Conservation (phyloP, 1,140 invertebrate genomes). For the Drosophila saltans region DNA sequence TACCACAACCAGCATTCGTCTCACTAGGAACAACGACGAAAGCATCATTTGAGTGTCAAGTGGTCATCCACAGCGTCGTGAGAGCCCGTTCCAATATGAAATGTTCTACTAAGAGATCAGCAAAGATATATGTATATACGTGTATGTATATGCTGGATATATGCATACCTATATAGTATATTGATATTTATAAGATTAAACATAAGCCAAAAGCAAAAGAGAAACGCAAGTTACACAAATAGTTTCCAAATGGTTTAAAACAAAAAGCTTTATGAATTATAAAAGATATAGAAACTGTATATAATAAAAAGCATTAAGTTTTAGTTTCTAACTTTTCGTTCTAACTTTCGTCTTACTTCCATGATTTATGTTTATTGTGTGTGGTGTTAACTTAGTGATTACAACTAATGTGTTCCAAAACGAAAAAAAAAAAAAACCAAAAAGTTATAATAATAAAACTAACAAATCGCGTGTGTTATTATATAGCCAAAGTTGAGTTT, state of each 20-base stretch:
- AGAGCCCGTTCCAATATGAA: conserved; percentile 54
- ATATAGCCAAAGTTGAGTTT: conserved; percentile 72
- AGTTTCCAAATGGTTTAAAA: conserved; percentile 56
- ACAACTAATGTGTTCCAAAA: conserved; percentile 72
- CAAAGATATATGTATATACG: conserved; percentile 35
- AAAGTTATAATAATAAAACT: conserved; percentile 37
- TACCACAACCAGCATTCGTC: conserved; percentile 73
- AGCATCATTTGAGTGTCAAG: conserved; percentile 79
- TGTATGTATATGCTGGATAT: conserved; percentile 25
- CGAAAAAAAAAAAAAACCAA: not conserved
- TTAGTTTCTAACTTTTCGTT: conserved; percentile 26
- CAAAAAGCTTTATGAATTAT: conserved; percentile 66
- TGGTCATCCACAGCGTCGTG: conserved; percentile 13
- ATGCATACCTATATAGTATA: conserved; percentile 7
- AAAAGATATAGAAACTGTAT: conserved; percentile 40
- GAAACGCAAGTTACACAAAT: conserved; percentile 24
- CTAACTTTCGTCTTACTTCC: conserved; percentile 22
- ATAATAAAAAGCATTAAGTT: conserved; percentile 33
- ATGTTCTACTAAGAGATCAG: conserved; percentile 59
- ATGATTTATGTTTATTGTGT: conserved; percentile 45
- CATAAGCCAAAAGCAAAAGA: conserved; percentile 45
- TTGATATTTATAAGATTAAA: conserved; percentile 18
- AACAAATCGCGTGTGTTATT: conserved; percentile 62
- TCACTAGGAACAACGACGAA: conserved; percentile 80
- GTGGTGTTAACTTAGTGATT: conserved; percentile 44